Percentiles rank a stretch among this genome's conserved stretches.
phyloP scores from a whole-genome alignment of 2,113 vertebrate species.

The Casuarius casuarius region DNA sequence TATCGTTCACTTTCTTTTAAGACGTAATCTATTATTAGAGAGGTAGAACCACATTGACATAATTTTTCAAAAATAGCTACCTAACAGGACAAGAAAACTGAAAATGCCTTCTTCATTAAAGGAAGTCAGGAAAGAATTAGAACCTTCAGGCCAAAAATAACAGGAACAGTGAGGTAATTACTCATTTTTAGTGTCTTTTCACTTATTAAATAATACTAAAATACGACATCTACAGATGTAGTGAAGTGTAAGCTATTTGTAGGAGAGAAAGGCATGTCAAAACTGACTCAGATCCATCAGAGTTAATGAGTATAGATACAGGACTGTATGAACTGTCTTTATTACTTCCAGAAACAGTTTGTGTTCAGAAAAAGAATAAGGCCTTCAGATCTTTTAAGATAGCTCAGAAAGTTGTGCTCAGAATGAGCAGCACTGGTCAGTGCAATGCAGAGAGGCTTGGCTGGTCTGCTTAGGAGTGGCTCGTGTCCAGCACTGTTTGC shows the following conservation, averaged over 20 bases:
- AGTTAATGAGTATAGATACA: neutral
- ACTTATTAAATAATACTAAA: neutral
- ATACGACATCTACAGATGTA: neutral
- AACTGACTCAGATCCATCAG: neutral
- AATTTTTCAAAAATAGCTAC: neutral
- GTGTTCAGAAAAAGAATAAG: neutral
- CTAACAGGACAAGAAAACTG: neutral
- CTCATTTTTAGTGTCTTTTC: neutral
- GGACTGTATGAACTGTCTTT: fast-evolving
- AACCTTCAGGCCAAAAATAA: neutral
- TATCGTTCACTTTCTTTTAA: neutral
- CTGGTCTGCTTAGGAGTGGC: too few species aligned
- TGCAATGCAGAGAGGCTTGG: fast-evolving
- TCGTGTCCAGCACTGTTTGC: neutral
- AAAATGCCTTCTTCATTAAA: neutral
- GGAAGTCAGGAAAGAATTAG: neutral
- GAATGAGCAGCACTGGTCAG: neutral
- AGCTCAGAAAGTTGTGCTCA: fast-evolving
- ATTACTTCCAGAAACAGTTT: neutral
- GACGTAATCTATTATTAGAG: neutral
- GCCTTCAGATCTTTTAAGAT: neutral
- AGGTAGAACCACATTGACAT: neutral
- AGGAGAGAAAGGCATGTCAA: neutral
- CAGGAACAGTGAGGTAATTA: neutral
- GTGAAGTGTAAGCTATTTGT: neutral